phyloP scores from a whole-genome alignment of 2,888 invertebrate genomes.

The Gryllus longicercus region DNA sequence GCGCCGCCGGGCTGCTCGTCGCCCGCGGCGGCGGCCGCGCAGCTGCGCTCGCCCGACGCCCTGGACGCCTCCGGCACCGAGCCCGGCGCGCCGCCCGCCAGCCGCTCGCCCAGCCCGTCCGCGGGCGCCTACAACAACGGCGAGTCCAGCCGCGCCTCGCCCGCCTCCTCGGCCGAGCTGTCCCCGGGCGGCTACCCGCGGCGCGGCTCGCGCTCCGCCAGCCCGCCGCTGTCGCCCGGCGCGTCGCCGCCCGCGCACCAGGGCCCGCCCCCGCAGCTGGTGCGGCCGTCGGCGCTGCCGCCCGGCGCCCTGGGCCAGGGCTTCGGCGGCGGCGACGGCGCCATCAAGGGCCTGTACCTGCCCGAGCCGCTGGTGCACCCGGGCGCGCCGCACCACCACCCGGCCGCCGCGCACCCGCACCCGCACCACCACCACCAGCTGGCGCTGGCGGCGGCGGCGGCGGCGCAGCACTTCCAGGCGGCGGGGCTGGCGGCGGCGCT shows the following conservation, averaged over 20 bases:
- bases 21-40: conserved; percentile 40
- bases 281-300: conserved; percentile 33
- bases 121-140: conserved; percentile 42
- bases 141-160: conserved; percentile 41
- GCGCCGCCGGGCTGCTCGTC: conserved; percentile 36
- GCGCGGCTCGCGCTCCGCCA: conserved; percentile 18
- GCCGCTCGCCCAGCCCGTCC: conserved; percentile 41
- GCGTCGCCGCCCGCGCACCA: conserved; percentile 26
- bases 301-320: conserved; percentile 42
- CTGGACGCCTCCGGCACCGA: conserved; percentile 35
- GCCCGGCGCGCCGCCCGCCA: conserved; percentile 22
- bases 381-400: not conserved
- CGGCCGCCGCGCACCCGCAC: conserved; percentile 39
- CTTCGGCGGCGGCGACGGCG: conserved; percentile 43
- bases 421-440: conserved; percentile 56
- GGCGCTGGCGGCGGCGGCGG: conserved; percentile 59
- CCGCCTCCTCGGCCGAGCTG: conserved; percentile 24
- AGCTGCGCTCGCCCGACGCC: conserved; percentile 37
- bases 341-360: conserved; percentile 46
- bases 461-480: conserved; percentile 69
- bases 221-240: conserved; percentile 29
- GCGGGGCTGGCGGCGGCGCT: conserved; percentile 76
- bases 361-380: conserved; percentile 39
- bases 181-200: conserved; percentile 27
- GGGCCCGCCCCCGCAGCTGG: conserved; percentile 38